Evolutionary conservation across 2,888 invertebrate genomes (phyloP).

Genomic region (Erannis defoliaria): DNA sequence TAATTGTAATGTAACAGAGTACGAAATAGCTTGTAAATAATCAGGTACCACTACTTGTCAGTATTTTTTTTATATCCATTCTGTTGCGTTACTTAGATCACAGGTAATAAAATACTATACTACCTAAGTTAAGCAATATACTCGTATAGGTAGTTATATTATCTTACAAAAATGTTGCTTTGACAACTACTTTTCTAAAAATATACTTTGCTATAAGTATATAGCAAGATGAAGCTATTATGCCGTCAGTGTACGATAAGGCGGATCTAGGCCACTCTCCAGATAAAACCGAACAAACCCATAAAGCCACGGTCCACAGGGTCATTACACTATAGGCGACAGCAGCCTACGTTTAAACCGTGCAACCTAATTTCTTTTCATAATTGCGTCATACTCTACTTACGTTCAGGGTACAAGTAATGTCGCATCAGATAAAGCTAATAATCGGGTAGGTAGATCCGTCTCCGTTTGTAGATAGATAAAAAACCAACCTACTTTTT

Average conservation of each 20-base stretch:
- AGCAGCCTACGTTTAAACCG: conserved; percentile 56
- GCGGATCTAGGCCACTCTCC: conserved; percentile 25
- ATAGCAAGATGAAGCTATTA: conserved; percentile 13
- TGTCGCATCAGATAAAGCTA: conserved; percentile 67
- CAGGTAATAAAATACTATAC: no score
- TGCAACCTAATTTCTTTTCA: conserved; percentile 78
- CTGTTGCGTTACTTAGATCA: no score
- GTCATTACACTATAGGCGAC: conserved; percentile 50
- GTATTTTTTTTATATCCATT: no score
- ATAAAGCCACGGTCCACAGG: conserved; percentile 34
- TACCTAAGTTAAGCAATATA: no score
- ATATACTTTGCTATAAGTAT: not conserved
- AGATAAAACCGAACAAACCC: conserved; percentile 25
- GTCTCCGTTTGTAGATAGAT: conserved; percentile 23
- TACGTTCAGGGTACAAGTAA: conserved; percentile 55
- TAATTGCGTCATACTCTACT: conserved; percentile 80
- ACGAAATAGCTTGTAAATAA: no score
- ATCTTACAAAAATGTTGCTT: no score
- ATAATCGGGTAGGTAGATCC: conserved; percentile 35
- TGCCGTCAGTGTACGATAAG: conserved; percentile 29
- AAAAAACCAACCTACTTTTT: no score
- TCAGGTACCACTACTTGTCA: no score
- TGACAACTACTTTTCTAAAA: no score
- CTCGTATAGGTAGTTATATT: no score
- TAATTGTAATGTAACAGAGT: no score